Evolutionary conservation across 2,888 invertebrate species (phyloP).

Genomic region (Aelia acuminata): DNA sequence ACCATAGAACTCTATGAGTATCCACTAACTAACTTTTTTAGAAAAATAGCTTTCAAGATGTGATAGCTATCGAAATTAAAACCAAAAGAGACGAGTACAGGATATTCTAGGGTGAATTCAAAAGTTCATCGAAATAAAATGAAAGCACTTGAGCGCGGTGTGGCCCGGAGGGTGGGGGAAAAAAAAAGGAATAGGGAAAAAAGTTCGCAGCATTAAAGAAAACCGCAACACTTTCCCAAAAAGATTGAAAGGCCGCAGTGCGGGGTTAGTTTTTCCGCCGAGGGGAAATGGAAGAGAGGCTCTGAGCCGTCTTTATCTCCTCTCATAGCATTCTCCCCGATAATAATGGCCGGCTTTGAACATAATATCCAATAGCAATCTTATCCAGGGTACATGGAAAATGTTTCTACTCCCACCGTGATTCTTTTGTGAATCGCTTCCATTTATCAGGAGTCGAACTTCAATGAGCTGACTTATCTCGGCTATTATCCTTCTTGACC

Average conservation of each 20-base stretch:
- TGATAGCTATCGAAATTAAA: neutral
- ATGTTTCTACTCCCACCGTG: neutral
- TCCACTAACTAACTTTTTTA: no score
- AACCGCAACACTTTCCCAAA: slow-evolving; percentile 32
- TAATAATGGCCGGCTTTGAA: neutral
- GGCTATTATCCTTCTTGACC: neutral
- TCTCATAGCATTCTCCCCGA: neutral
- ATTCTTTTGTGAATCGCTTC: neutral
- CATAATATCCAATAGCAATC: neutral
- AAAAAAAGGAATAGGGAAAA: neutral
- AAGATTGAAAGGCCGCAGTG: slow-evolving; percentile 34
- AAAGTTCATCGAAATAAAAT: neutral
- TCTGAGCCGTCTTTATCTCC: neutral
- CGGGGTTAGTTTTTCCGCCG: slow-evolving; percentile 12
- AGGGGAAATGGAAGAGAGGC: neutral
- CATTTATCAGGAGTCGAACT: neutral
- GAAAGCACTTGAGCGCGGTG: neutral
- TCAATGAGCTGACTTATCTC: neutral
- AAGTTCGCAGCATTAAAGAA: neutral
- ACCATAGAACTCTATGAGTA: no score
- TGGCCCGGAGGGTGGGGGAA: neutral
- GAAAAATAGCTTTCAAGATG: no score
- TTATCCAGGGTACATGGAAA: neutral
- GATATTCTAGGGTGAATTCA: neutral
- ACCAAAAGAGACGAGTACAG: neutral